Evolutionary conservation across 2,113 vertebrate species (phyloP), one percentile per base, ranked within the genome.

Genomic region (Carollia perspicillata): DNA sequence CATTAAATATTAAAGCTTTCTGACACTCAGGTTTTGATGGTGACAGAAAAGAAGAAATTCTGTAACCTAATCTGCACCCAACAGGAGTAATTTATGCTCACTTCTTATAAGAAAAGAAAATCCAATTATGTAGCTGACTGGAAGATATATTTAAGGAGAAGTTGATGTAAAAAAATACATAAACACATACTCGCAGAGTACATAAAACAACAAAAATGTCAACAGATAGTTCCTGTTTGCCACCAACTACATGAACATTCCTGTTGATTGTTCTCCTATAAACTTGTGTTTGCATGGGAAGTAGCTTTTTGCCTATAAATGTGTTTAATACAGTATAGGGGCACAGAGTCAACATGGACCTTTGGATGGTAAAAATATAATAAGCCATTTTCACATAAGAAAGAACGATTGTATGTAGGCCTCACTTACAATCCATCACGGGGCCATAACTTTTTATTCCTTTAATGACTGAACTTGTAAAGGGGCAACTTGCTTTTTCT

Each of bases 1-100:
- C 98, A 98, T 98, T 99, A 99, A 98, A 99, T 99, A 99, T 98
- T 98, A 98, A 99, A 98, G 98, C 95, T 97, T 93, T 98, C 97
- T 98, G 98, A 99, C 98, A 98, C 95, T 84, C 95, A 97, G 95
- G 97, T 98, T 98, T 97, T 98, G 98, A 98, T 0, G 3, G 97
- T 98, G 98, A 98, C 98, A 98, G 97, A 99, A 98, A 96, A 98
- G 98, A 98, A 98, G 97, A 98, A 98, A 98, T 98, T 97, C 98
- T 97, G 95, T 98, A 98, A 98, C 98, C 98, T 98, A 98, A 98
- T 98, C 98, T 98, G 98, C 95, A 98, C 98, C 97, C 97, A 98
- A 98, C 98, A 98, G 98, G 96, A 98, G 96, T 98, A 98, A 98
- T 98, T 98, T 98, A 98, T 98, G 98, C 98, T 98, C 98, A 87